Evolutionary conservation across 2,113 vertebrate genomes (phyloP), one percentile per base, ranked within the genome.

Genomic region (Oreochromis tanganicae): DNA sequence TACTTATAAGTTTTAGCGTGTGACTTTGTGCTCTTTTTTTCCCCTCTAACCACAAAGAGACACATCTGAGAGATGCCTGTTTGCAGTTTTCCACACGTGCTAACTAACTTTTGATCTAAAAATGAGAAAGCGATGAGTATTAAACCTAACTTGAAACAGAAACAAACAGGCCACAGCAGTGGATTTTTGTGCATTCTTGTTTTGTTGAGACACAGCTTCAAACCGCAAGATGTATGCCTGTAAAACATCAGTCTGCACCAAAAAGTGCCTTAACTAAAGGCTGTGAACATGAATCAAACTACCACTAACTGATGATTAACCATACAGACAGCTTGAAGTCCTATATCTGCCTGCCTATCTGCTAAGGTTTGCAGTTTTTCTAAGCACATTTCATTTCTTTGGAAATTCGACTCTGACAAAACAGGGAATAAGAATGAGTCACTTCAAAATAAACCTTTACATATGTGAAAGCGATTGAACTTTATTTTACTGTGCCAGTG

Each of bases 241-340:
- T 96, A 96, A 96, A 96, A 95, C 90, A 84, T 91, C 88, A 90
- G 91, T 91, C 90, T 36, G 82, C 90, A 89, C 63, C 93, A 94
- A 90, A 93, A 92, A 93, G 87, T 86, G 87, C 85, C 85, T 94
- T 94, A 94, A 95, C 94, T 94, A 92, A 90, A 95, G 92, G 55
- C 85, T 85, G 80, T 85, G 85, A 86, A 83, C 79, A 56, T 93
- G 93, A 96, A 95, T 96, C 92, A 96, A 95, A 91, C 85, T 68
- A n/a, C 48, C 9, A 43, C 79, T 82, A 96, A 92, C 94, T 93
- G 89, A 95, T 95, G 85, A 94, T 96, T 95, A 96, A 94, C 54
- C 82, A 86, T 24, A 78, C 75, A 80, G 71, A 84, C 87, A 95
- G 85, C 89, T 90, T 82, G 79, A 85, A 83, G 82, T 68, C 87